These are phyloP conservation scores for Strigamia maritima DNA, from an alignment of 2,888 invertebrate species.

Conservation along the genomic window DNA sequence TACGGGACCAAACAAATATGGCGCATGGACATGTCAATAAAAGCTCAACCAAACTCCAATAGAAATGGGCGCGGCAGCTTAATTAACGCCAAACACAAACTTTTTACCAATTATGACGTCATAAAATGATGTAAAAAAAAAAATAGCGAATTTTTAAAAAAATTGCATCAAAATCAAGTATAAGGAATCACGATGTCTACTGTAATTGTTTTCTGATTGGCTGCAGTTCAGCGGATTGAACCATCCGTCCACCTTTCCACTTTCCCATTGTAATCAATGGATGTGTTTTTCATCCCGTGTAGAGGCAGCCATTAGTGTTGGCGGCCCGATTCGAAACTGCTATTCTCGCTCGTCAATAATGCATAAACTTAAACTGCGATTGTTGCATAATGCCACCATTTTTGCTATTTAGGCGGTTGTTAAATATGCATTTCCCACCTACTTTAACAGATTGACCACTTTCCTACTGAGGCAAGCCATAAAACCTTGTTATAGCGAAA, in stretches of 20 bases:
- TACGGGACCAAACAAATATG: constrained; percentile 32
- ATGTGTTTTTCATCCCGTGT: neutral
- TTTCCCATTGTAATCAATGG: neutral
- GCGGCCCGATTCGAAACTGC: neutral
- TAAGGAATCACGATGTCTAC: neutral
- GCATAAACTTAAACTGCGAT: neutral
- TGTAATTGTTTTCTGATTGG: constrained; percentile 16
- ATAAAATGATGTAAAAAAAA: too few species aligned
- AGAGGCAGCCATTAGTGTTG: neutral
- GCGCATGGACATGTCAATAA: constrained; percentile 32
- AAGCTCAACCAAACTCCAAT: neutral
- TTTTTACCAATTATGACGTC: too few species aligned
- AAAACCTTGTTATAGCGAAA: too few species aligned
- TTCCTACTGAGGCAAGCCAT: neutral
- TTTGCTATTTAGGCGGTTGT: neutral
- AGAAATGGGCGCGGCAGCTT: neutral
- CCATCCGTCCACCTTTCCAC: neutral
- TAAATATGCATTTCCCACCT: neutral
- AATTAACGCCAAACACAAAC: too few species aligned
- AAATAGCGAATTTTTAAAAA: too few species aligned
- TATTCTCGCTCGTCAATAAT: neutral
- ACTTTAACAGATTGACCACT: neutral
- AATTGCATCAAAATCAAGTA: too few species aligned
- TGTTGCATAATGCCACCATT: neutral
- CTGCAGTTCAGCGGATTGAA: neutral